A percentile compares a stretch with the other conserved stretches of the same genome.
Evolutionary conservation across 2,888 invertebrate genomes (phyloP).

Genomic region (Acleris holmiana): DNA sequence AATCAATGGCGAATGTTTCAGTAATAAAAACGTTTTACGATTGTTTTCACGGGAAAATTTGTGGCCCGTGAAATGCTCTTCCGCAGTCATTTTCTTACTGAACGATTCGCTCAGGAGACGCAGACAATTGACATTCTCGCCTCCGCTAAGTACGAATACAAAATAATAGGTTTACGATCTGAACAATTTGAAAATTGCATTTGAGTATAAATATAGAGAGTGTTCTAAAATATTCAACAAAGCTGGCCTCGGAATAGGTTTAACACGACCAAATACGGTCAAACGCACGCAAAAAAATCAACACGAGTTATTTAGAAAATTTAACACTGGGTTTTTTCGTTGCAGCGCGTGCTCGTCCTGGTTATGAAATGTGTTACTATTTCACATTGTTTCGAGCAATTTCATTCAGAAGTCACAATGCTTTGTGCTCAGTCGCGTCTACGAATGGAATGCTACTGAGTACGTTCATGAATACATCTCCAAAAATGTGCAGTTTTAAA

Average conservation of each 20-base stretch:
- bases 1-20: conserved; percentile 83
- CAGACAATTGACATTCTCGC: conserved; percentile 35
- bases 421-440: conserved; percentile 19
- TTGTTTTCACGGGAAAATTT: conserved; percentile 82
- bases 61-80: conserved; percentile 79
- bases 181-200: not conserved
- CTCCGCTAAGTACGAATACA: conserved; percentile 21
- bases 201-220: not conserved
- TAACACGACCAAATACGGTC: conserved; percentile 19
- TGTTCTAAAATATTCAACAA: conserved; percentile 10
- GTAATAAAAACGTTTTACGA: conserved; percentile 82
- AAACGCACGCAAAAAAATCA: conserved; percentile 11
- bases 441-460: conserved; percentile 3
- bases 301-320: conserved; percentile 20
- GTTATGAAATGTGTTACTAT: conserved; percentile 26
- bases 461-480: conserved; percentile 4
- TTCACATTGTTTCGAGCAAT: conserved; percentile 19
- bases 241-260: not conserved
- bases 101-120: conserved; percentile 44
- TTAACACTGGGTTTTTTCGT: conserved; percentile 15
- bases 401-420: conserved; percentile 17
- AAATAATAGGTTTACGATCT: conserved; percentile 41
- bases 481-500: not conserved
- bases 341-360: conserved; percentile 14
- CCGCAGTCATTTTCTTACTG: conserved; percentile 71